Percentiles rank a stretch among this genome's conserved stretches.
These are phyloP conservation scores for Cyphomyrus plagiostoma DNA, from an alignment of 2,113 vertebrate genomes.

Conservation along the genomic window DNA sequence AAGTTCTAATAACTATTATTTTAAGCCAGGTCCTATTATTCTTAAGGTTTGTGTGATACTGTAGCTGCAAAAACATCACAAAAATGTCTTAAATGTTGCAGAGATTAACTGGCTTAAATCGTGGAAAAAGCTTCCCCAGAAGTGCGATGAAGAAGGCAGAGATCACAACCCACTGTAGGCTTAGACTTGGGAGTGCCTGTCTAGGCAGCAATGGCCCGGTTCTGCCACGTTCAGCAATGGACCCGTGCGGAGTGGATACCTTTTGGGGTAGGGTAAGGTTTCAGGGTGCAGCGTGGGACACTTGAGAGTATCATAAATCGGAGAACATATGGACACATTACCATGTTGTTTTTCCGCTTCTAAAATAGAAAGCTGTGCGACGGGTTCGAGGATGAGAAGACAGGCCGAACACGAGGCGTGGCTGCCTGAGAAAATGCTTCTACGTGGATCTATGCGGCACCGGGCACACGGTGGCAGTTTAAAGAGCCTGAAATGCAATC, in stretches of 20 bases:
- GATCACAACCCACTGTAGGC: not conserved
- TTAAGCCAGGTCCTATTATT: not conserved
- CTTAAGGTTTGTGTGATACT: not conserved
- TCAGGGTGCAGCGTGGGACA: not conserved
- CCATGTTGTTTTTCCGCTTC: not conserved
- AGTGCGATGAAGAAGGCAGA: not conserved
- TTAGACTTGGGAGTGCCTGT: not conserved
- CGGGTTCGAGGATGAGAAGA: not conserved
- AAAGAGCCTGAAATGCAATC: conserved; percentile 36
- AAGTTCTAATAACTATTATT: not conserved
- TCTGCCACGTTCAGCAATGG: not conserved
- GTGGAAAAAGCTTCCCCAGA: not conserved
- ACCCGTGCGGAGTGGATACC: not conserved
- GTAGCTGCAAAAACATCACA: not conserved
- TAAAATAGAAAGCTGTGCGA: not conserved
- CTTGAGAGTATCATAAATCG: not conserved
- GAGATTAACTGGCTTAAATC: not conserved
- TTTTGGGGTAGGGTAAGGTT: not conserved
- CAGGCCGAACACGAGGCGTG: not conserved
- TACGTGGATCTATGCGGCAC: not conserved
- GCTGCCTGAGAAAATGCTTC: not conserved
- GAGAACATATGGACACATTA: not conserved
- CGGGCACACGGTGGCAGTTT: conserved; percentile 30
- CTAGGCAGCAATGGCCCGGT: not conserved
- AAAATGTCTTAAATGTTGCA: not conserved